These are phyloP conservation scores for Aviceda subcristata DNA, from an alignment of 2,113 vertebrate genomes.

Conservation along the genomic window DNA sequence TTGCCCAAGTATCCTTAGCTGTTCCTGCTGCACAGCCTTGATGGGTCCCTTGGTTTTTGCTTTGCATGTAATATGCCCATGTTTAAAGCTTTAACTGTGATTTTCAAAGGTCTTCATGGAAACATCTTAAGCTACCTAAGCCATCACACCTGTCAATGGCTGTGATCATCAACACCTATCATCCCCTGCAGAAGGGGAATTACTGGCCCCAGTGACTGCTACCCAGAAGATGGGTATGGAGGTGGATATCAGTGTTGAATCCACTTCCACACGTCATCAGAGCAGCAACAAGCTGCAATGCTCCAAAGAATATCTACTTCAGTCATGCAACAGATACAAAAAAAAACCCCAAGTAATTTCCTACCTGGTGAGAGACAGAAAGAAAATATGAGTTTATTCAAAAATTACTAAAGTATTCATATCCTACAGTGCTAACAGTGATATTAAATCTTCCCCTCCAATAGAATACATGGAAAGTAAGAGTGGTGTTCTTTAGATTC, in stretches of 20 bases:
- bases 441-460: background rate
- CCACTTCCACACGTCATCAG: background rate
- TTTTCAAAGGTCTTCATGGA: constrained; percentile 4
- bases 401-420: background rate
- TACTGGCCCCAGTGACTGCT: background rate
- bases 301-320: background rate
- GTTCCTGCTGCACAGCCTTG: background rate
- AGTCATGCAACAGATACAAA: background rate
- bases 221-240: background rate
- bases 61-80: background rate
- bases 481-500: background rate
- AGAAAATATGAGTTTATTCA: background rate
- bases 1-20: background rate
- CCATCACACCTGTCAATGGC: background rate
- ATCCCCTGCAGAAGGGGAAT: background rate
- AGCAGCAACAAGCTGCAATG: background rate
- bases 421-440: background rate
- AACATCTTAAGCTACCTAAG: background rate
- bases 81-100: background rate
- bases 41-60: background rate
- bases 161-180: background rate
- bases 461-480: background rate
- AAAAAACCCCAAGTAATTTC: background rate
- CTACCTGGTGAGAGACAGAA: background rate
- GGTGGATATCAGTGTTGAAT: background rate